A percentile compares a stretch with the other conserved stretches of the same genome.
Evolutionary conservation across 1,140 invertebrate genomes (phyloP).

Genomic region (Bombyx mori): ASM3026992v2 NC_085109.1:10838501-10839000

Average conservation of each 20-base stretch:
- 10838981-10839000: constrained; percentile 90
- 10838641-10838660: constrained; percentile 93
- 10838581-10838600: constrained; percentile 88
- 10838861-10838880: constrained; percentile 93
- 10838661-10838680: constrained; percentile 94
- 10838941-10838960: constrained; percentile 93
- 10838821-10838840: constrained; percentile 95
- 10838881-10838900: constrained; percentile 95
- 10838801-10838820: constrained; percentile 94
- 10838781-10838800: constrained; percentile 89
- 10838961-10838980: constrained; percentile 84
- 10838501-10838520: constrained; percentile 84
- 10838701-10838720: constrained; percentile 95
- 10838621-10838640: constrained; percentile 89
- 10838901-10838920: constrained; percentile 95
- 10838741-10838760: constrained; percentile 93
- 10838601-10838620: constrained; percentile 93
- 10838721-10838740: constrained; percentile 94
- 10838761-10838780: constrained; percentile 93
- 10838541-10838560: constrained; percentile 89
- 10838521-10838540: constrained; percentile 92
- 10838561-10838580: constrained; percentile 88
- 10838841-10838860: constrained; percentile 92
- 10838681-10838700: constrained; percentile 86
- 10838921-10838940: constrained; percentile 93